A percentile compares a stretch with the other conserved stretches of the same genome.
These are phyloP conservation scores for Gracilinanus agilis DNA, from an alignment of 2,113 vertebrate genomes.

Conservation along the genomic window DNA sequence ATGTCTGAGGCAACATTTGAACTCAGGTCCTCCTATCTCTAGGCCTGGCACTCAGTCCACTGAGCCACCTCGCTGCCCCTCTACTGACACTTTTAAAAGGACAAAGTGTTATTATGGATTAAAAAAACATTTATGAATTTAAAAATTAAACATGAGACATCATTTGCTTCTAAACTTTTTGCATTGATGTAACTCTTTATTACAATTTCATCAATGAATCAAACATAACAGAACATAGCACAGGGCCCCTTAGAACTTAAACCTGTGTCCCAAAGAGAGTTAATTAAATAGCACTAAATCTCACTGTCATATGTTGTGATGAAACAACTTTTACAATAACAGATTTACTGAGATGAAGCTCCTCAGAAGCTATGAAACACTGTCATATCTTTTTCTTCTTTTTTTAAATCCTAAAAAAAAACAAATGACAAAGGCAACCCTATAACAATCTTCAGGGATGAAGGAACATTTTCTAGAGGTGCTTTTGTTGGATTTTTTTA, in stretches of 20 bases:
- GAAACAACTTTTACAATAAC: conserved; percentile 71
- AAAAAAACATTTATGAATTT: conserved; percentile 63
- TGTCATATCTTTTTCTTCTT: neutral
- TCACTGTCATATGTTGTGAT: conserved; percentile 72
- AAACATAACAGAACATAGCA: conserved; percentile 84
- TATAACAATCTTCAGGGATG: conserved; percentile 49
- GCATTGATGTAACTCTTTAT: conserved; percentile 84
- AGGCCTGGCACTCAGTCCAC: too few species aligned
- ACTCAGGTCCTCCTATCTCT: too few species aligned
- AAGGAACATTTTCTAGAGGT: conserved; percentile 69
- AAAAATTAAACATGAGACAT: conserved; percentile 72
- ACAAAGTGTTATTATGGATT: conserved; percentile 59
- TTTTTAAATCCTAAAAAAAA: neutral
- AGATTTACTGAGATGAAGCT: conserved; percentile 63
- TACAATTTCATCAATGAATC: conserved; percentile 88
- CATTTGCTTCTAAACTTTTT: conserved; percentile 82
- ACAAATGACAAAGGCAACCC: conserved; percentile 48
- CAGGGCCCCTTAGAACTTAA: conserved; percentile 56
- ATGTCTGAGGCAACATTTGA: too few species aligned
- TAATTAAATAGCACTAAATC: conserved; percentile 80
- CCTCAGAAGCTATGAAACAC: conserved; percentile 24
- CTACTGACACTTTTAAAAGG: conserved; percentile 66
- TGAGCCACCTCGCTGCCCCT: too few species aligned
- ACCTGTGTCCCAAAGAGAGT: conserved; percentile 81
- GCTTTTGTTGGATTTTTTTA: conserved; percentile 66